phyloP scores from a whole-genome alignment of 2,888 invertebrate species.

The Vandiemenella viatica region DNA sequence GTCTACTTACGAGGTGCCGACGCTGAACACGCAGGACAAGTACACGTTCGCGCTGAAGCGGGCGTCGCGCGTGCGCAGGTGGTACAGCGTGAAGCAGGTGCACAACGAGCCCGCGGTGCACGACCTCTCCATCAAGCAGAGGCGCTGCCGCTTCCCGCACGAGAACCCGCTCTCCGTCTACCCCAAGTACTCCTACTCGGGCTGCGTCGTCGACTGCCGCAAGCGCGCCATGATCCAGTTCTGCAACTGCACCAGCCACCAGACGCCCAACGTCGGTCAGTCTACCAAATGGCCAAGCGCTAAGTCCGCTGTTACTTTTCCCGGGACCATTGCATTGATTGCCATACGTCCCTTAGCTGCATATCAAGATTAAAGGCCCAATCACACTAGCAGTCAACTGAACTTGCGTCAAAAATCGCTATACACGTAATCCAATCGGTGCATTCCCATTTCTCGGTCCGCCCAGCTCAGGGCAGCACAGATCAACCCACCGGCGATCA shows the following conservation, averaged over 20 bases:
- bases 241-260: conserved; percentile 49
- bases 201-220: conserved; percentile 43
- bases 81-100: conserved; percentile 35
- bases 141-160: conserved; percentile 40
- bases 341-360: too few species aligned
- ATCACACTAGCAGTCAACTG: too few species aligned
- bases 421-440: too few species aligned
- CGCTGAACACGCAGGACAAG: not conserved
- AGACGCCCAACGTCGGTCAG: conserved; percentile 40
- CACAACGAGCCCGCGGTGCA: conserved; percentile 40
- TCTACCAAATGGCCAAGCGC: too few species aligned
- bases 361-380: too few species aligned
- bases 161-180: conserved; percentile 38
- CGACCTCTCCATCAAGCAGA: conserved; percentile 30
- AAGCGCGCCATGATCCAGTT: conserved; percentile 34
- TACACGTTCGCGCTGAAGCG: not conserved
- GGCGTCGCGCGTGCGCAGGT: not conserved
- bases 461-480: too few species aligned
- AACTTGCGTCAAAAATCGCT: too few species aligned
- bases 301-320: too few species aligned
- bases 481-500: too few species aligned
- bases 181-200: conserved; percentile 39
- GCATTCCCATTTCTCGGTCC: too few species aligned
- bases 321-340: too few species aligned
- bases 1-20: not conserved